These are phyloP conservation scores for Herpetotheres cachinnans DNA, from an alignment of 2,113 vertebrate genomes.

Conservation along the genomic window DNA sequence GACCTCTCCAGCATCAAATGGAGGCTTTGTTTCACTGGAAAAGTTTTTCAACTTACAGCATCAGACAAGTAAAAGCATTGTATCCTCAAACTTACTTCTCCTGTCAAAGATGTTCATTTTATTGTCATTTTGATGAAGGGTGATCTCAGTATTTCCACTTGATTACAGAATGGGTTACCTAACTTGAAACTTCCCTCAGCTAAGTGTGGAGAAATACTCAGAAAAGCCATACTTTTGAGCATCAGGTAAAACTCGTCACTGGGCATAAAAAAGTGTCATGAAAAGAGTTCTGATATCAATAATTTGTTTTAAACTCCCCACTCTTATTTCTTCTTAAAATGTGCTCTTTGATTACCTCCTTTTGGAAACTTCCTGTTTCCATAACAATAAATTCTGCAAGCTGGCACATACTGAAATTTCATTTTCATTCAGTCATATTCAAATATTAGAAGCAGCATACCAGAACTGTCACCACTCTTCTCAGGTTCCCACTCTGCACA, in stretches of 20 bases:
- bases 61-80: not conserved
- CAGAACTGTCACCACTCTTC: not conserved
- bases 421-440: not conserved
- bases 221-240: not conserved
- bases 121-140: not conserved
- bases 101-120: not conserved
- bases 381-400: not conserved
- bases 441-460: not conserved
- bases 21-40: not conserved
- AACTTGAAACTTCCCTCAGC: not conserved
- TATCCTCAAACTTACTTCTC: not conserved
- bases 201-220: not conserved
- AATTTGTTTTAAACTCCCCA: not conserved
- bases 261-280: accelerated
- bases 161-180: not conserved
- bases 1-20: not conserved
- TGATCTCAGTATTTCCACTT: not conserved
- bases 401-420: not conserved
- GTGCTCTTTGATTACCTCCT: accelerated
- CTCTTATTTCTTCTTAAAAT: not conserved
- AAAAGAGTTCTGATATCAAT: not conserved
- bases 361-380: not conserved
- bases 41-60: not conserved
- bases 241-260: not conserved
- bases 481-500: not conserved